Evolutionary conservation across 2,888 invertebrate species (phyloP).

Genomic region (Tachina fera): DNA sequence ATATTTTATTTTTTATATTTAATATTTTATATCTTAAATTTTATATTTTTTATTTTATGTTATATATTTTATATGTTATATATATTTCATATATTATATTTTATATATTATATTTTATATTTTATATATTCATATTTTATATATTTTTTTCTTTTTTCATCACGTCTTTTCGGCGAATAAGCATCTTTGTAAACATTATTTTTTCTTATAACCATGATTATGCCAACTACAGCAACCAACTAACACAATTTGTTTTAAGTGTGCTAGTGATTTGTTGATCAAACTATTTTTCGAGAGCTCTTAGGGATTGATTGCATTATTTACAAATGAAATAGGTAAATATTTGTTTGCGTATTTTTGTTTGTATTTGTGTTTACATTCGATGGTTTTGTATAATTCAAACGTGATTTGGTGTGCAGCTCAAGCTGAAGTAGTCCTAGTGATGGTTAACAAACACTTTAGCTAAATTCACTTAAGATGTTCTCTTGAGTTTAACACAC

Average conservation of each 20-base stretch:
- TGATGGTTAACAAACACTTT: constrained; percentile 41
- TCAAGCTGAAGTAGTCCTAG: neutral
- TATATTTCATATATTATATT: no score
- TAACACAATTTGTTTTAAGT: constrained; percentile 24
- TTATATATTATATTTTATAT: no score
- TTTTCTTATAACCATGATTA: no score
- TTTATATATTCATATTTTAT: no score
- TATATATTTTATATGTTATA: no score
- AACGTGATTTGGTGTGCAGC: neutral
- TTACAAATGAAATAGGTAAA: constrained; percentile 4
- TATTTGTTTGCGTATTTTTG: neutral
- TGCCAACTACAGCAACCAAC: neutral
- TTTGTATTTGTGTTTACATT: neutral
- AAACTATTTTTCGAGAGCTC: constrained; percentile 53
- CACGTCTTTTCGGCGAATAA: no score
- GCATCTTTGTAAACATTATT: no score
- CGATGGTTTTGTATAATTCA: neutral
- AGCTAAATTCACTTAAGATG: constrained; percentile 20
- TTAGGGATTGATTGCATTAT: constrained; percentile 55
- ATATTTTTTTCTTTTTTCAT: no score
- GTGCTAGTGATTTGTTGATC: constrained; percentile 64
- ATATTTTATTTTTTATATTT: no score
- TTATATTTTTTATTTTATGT: no score
- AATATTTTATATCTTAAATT: no score
- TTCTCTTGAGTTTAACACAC: neutral